phyloP scores from a whole-genome alignment of 1,140 invertebrate species.

The Brachionus paranguensis region DNA sequence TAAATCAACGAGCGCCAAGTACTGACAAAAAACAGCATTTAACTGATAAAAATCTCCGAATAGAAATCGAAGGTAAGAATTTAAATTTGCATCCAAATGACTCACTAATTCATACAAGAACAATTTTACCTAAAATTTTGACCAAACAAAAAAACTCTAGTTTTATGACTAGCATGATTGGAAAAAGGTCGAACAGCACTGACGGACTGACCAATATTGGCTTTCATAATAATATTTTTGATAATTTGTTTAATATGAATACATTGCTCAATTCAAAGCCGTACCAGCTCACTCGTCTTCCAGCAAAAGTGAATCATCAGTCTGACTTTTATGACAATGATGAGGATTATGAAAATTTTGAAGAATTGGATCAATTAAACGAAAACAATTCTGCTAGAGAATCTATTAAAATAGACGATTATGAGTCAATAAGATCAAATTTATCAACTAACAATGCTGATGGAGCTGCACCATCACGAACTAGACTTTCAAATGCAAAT shows the following conservation, averaged over 20 bases:
- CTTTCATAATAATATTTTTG: not conserved
- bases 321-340: slow-evolving; percentile 27
- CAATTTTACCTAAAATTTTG: not conserved
- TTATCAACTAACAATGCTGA: not conserved
- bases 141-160: not conserved
- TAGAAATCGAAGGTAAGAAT: slow-evolving; percentile 18
- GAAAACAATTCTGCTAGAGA: not conserved
- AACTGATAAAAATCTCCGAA: not conserved
- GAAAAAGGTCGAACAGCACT: not conserved
- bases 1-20: not conserved
- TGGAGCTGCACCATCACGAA: not conserved
- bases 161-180: not conserved
- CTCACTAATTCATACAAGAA: not conserved
- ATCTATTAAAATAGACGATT: not conserved
- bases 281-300: not conserved
- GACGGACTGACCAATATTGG: not conserved
- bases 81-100: not conserved
- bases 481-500: not conserved
- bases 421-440: slow-evolving; percentile 15
- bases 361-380: not conserved
- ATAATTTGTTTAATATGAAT: slow-evolving; percentile 5
- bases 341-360: not conserved
- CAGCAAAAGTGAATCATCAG: not conserved
- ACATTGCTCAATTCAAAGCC: not conserved
- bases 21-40: not conserved